A percentile compares a stretch with the other conserved stretches of the same genome.
Conservation (phyloP, 2,113 vertebrate species). For the Willisornis vidua region DNA sequence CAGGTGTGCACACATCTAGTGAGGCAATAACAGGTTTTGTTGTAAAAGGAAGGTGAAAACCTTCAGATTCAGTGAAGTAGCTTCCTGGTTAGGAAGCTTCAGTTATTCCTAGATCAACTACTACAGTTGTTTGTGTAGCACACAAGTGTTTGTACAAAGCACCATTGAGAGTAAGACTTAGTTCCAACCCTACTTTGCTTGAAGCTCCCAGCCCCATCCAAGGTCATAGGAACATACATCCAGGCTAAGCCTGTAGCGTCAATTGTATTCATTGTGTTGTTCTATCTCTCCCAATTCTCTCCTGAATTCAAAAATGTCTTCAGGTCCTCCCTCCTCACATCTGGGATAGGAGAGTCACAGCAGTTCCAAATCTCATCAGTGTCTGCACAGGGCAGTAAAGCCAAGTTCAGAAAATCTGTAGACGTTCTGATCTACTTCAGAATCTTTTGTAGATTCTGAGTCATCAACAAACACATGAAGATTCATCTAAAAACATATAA, state of each 20-base stretch:
- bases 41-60: constrained; percentile 44
- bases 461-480: background rate
- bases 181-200: background rate
- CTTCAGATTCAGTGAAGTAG: background rate
- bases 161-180: background rate
- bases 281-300: background rate
- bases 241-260: background rate
- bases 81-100: constrained; percentile 13
- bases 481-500: background rate
- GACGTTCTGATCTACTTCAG: background rate
- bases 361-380: background rate
- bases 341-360: background rate
- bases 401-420: background rate
- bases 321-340: background rate
- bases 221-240: background rate
- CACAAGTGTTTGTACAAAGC: background rate
- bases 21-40: constrained; percentile 29
- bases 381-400: background rate
- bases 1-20: constrained; percentile 42
- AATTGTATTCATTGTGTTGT: background rate
- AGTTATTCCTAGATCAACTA: background rate
- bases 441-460: background rate
- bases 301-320: background rate
- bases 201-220: background rate
- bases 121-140: background rate